Conservation (phyloP, 2,888 invertebrate genomes). For the Habroteleia sp. region DNA sequence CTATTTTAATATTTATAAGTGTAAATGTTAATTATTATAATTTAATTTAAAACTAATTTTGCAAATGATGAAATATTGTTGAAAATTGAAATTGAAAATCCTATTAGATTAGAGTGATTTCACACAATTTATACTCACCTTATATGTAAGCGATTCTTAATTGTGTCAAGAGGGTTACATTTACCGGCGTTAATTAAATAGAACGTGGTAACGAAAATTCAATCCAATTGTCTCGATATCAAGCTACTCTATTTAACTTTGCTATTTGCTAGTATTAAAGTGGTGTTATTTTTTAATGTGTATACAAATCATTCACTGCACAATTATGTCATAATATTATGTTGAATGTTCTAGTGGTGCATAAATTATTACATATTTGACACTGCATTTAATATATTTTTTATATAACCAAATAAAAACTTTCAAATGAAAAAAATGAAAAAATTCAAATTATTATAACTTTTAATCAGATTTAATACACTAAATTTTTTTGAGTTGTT, state of each 20-base stretch:
- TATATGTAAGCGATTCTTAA: conserved; percentile 13
- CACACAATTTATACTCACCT: conserved; percentile 11
- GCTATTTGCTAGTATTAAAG: neutral
- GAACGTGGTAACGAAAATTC: conserved; percentile 8
- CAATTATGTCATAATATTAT: too few species aligned
- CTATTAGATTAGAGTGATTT: conserved; percentile 41
- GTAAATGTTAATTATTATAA: too few species aligned
- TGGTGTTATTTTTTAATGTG: neutral
- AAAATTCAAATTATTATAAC: too few species aligned
- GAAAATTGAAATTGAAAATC: conserved; percentile 25
- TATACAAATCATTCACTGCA: conserved; percentile 1
- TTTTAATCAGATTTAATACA: too few species aligned
- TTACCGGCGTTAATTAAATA: conserved; percentile 19
- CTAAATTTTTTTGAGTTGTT: too few species aligned
- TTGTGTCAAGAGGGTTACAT: conserved; percentile 14
- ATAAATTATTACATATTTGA: too few species aligned
- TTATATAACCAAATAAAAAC: too few species aligned
- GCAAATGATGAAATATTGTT: conserved; percentile 8
- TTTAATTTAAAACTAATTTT: conserved; percentile 2
- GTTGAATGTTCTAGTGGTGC: too few species aligned
- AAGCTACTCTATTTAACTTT: conserved; percentile 18
- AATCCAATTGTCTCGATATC: conserved; percentile 6
- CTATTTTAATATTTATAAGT: too few species aligned
- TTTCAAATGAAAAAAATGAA: too few species aligned
- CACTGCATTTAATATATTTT: too few species aligned